phyloP scores from a whole-genome alignment of 2,888 invertebrate genomes.

The Thysanoteuthis rhombus region DNA sequence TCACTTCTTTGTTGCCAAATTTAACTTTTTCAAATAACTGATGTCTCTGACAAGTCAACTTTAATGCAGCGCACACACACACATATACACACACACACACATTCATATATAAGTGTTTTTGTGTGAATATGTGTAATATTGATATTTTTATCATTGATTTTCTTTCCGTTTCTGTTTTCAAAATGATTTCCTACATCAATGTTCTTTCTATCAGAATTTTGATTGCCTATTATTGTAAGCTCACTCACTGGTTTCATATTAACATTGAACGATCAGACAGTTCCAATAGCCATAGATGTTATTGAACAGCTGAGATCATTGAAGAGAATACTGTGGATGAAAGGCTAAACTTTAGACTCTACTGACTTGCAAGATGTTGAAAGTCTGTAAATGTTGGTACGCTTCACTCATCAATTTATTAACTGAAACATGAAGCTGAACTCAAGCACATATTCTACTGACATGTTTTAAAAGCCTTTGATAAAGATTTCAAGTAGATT shows the following conservation, averaged over 20 bases:
- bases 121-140: background rate
- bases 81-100: background rate
- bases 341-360: background rate
- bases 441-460: too few species aligned
- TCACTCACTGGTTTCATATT: background rate
- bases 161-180: background rate
- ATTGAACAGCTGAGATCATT: background rate
- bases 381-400: background rate
- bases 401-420: background rate
- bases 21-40: slow-evolving; percentile 12
- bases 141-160: background rate
- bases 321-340: too few species aligned
- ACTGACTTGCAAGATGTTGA: background rate
- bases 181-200: background rate
- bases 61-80: background rate
- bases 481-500: too few species aligned
- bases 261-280: background rate
- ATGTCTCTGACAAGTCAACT: background rate
- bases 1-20: background rate
- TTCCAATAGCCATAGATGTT: background rate
- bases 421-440: background rate
- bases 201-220: background rate
- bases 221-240: slow-evolving; percentile 12
- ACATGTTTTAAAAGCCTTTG: too few species aligned
- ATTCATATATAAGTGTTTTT: background rate